These are phyloP conservation scores for Calephelis perditalis DNA, from an alignment of 2,888 invertebrate species.

Conservation along the genomic window DNA sequence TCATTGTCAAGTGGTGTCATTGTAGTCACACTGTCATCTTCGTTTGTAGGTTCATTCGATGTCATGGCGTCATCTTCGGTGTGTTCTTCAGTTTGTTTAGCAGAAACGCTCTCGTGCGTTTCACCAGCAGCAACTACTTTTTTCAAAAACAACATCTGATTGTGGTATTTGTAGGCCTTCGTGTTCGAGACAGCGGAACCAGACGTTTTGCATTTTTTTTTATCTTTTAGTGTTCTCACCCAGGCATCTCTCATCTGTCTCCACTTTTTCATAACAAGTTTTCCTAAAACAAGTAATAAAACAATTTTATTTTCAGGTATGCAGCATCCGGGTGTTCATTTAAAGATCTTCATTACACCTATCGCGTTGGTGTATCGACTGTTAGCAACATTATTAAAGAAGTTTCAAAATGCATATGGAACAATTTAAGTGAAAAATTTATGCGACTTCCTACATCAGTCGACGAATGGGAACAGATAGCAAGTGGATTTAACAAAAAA, in stretches of 20 bases:
- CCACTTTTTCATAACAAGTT: conserved; percentile 29
- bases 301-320: conserved; percentile 27
- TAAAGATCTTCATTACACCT: conserved; percentile 29
- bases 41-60: too few species aligned
- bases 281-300: conserved; percentile 27
- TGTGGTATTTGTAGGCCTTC: too few species aligned
- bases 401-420: conserved; percentile 12
- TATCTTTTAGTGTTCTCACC: conserved; percentile 26
- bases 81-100: too few species aligned
- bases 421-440: conserved; percentile 4
- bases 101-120: too few species aligned
- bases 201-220: conserved; percentile 12
- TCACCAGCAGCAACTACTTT: too few species aligned
- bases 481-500: too few species aligned
- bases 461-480: too few species aligned
- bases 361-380: conserved; percentile 23
- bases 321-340: conserved; percentile 29
- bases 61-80: too few species aligned
- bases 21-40: too few species aligned
- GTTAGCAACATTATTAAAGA: conserved; percentile 15
- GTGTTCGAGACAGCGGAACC: too few species aligned
- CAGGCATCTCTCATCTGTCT: conserved; percentile 26
- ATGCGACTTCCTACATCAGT: neutral
- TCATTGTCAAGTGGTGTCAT: too few species aligned
- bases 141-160: too few species aligned